Conservation (phyloP, 2,888 invertebrate species). For the Mythimna lalbum region DNA sequence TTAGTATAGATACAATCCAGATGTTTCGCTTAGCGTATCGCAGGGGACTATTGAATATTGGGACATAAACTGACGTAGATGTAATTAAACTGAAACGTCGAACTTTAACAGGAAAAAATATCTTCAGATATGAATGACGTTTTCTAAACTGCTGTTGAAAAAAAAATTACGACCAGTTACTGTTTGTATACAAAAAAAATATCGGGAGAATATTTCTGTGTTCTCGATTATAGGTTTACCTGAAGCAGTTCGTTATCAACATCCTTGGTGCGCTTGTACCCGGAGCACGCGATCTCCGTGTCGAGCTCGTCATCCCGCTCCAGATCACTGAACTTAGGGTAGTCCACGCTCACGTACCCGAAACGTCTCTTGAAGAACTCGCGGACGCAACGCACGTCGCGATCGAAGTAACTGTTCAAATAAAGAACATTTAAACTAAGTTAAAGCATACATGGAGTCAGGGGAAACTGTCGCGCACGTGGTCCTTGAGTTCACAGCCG, state of each 20-base stretch:
- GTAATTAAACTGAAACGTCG: neutral
- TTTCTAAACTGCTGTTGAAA: neutral
- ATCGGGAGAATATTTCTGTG: neutral
- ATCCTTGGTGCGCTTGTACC: conserved; percentile 96
- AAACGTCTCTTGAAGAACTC: conserved; percentile 98
- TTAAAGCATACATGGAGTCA: no score
- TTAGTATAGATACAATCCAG: no score
- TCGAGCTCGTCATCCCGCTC: conserved; percentile 96
- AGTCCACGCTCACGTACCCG: conserved; percentile 95
- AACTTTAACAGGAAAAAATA: no score
- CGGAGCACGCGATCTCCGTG: conserved; percentile 97
- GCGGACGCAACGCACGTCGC: conserved; percentile 98
- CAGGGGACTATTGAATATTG: no score
- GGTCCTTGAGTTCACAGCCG: no score
- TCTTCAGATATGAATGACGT: no score
- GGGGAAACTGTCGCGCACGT: neutral
- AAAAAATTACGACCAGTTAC: neutral
- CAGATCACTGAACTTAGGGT: conserved; percentile 94
- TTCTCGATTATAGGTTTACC: conserved; percentile 68
- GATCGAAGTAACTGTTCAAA: conserved; percentile 94
- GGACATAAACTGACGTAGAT: no score
- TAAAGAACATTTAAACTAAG: no score
- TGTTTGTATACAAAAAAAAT: neutral
- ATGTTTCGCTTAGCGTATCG: no score
- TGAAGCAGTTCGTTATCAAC: conserved; percentile 94